These are phyloP conservation scores for Polyergus mexicanus DNA, from an alignment of 1,140 invertebrate species.

Conservation along the genomic window DNA sequence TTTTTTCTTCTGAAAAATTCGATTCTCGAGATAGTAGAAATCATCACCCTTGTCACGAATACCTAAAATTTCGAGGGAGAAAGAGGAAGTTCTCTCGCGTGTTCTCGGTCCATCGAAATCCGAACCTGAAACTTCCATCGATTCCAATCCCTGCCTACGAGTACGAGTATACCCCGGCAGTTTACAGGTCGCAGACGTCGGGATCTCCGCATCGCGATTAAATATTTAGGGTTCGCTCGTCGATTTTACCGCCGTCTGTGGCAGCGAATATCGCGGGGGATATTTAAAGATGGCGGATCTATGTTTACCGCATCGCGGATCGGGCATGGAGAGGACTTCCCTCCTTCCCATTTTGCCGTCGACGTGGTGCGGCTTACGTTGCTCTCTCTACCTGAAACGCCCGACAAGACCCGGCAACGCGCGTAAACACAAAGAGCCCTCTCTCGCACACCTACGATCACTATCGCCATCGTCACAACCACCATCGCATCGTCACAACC, in stretches of 20 bases:
- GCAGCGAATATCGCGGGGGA: conserved; percentile 51
- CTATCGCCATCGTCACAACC: conserved; percentile 16
- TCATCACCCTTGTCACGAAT: background rate
- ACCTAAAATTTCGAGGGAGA: background rate
- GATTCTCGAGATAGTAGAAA: too few species aligned
- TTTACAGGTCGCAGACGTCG: background rate
- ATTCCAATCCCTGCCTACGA: conserved; percentile 6
- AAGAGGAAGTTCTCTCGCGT: background rate
- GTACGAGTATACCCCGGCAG: background rate
- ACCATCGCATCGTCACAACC: background rate
- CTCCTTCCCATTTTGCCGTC: conserved; percentile 41
- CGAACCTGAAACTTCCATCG: background rate
- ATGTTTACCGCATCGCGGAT: conserved; percentile 68
- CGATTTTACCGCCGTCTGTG: background rate
- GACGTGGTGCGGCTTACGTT: conserved; percentile 14
- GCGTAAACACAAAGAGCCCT: conserved; percentile 55
- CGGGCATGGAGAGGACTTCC: conserved; percentile 13
- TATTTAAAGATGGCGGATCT: conserved; percentile 75
- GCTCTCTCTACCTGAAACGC: conserved; percentile 67
- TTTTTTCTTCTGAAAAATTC: too few species aligned
- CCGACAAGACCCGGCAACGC: conserved; percentile 60
- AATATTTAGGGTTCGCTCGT: conserved; percentile 37
- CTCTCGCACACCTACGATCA: conserved; percentile 34
- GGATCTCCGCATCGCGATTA: conserved; percentile 40
- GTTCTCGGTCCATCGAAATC: conserved; percentile 1